Conservation (phyloP, 2,888 invertebrate species). For the Nephrotoma appendiculata region DNA sequence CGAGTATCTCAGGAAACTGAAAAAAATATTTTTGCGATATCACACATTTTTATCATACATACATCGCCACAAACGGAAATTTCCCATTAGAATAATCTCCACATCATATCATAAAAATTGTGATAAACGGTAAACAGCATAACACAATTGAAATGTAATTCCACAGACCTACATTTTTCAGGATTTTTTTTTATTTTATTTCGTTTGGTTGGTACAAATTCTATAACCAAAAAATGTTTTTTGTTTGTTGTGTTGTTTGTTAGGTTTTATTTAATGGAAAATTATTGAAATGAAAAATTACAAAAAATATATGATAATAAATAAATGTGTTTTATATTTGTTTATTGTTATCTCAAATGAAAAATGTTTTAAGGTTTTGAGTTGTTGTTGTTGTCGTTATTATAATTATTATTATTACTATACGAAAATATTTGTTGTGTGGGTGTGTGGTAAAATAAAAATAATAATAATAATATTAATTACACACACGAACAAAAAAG, state of each 20-base stretch:
- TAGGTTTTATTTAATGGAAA: not conserved
- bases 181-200: not conserved
- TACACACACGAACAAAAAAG: not conserved
- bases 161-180: not conserved
- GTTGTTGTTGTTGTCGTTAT: not conserved
- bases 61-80: not conserved
- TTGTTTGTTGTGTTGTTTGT: not conserved
- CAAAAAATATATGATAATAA: not conserved
- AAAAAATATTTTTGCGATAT: not conserved
- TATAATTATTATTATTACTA: not conserved
- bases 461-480: not conserved
- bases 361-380: not conserved
- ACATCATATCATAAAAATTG: not conserved
- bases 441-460: not conserved
- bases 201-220: not conserved
- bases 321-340: not conserved
- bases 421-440: not conserved
- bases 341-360: not conserved
- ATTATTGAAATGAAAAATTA: not conserved
- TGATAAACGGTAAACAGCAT: not conserved
- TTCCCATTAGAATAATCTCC: not conserved
- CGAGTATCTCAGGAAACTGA: not conserved
- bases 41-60: not conserved
- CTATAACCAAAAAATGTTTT: not conserved
- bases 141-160: not conserved